Evolutionary conservation across 2,888 invertebrate genomes (phyloP).

Genomic region (Escarpia spicata): DNA sequence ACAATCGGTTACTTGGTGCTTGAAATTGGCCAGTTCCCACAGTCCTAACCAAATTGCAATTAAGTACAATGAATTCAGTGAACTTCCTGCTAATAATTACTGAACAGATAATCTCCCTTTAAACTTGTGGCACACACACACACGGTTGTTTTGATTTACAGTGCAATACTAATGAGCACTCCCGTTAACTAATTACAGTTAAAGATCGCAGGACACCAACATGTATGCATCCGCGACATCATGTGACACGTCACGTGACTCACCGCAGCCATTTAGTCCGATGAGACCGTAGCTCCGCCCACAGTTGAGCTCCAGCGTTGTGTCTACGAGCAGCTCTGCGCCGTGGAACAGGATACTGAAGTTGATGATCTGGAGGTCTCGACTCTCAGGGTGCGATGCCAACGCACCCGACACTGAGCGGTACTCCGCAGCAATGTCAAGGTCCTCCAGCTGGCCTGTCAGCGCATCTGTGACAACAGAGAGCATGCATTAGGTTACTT

Average conservation of each 20-base stretch:
- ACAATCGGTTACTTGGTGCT: too few species aligned
- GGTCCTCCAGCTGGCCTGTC: constrained; percentile 81
- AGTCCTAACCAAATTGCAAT: too few species aligned
- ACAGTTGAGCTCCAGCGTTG: constrained; percentile 95
- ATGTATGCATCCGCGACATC: neutral
- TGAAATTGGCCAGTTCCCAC: too few species aligned
- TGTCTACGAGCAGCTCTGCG: constrained; percentile 93
- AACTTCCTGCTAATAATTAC: too few species aligned
- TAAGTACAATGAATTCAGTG: too few species aligned
- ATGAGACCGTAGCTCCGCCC: constrained; percentile 95
- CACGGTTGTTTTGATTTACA: neutral
- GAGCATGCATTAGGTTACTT: too few species aligned
- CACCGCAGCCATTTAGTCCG: constrained; percentile 98
- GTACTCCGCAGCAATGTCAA: constrained; percentile 87
- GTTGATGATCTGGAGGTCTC: constrained; percentile 95
- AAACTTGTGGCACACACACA: neutral
- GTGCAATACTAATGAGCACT: neutral
- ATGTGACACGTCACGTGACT: constrained; percentile 71
- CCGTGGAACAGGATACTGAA: constrained; percentile 99
- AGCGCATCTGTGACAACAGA: constrained; percentile 67
- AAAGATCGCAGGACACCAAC: neutral
- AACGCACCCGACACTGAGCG: constrained; percentile 82
- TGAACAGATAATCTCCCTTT: too few species aligned
- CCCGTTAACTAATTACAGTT: neutral
- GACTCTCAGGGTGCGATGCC: constrained; percentile 92